phyloP scores from a whole-genome alignment of 1,140 invertebrate genomes.

The Drosophila fuyamai region DNA sequence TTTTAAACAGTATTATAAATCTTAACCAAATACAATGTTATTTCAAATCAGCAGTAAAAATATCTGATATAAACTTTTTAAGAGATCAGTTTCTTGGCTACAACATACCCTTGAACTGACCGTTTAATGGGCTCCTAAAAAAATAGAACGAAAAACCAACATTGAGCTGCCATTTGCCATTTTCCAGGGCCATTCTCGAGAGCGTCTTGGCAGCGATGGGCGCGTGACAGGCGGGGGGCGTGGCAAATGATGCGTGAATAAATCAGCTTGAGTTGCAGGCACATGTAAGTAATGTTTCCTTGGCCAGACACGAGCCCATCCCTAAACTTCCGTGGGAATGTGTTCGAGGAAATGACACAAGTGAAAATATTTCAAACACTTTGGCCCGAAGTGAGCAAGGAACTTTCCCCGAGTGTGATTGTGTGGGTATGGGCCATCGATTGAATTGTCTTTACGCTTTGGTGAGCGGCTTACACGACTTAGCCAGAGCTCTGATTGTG shows the following conservation, averaged over 20 bases:
- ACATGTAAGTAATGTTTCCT: slow-evolving; percentile 49
- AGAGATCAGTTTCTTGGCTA: neutral
- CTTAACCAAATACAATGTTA: too few species aligned
- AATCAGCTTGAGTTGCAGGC: slow-evolving; percentile 41
- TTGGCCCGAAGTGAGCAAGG: slow-evolving; percentile 24
- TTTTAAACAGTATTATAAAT: too few species aligned
- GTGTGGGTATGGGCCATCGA: slow-evolving; percentile 42
- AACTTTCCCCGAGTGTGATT: slow-evolving; percentile 27
- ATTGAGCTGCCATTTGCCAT: slow-evolving; percentile 71
- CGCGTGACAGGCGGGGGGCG: slow-evolving; percentile 53
- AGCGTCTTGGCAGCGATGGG: slow-evolving; percentile 61
- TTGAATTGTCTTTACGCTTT: slow-evolving; percentile 74
- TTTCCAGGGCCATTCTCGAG: slow-evolving; percentile 53
- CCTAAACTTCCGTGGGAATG: slow-evolving; percentile 61
- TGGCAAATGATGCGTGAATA: slow-evolving; percentile 50
- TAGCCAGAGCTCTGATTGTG: slow-evolving; percentile 44
- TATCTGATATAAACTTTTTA: neutral
- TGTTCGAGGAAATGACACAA: slow-evolving; percentile 77
- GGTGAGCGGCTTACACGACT: slow-evolving; percentile 61
- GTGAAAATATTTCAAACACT: slow-evolving; percentile 78
- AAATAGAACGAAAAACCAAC: slow-evolving; percentile 52
- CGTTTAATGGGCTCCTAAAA: slow-evolving; percentile 7
- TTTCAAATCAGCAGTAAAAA: too few species aligned
- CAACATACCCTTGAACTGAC: neutral
- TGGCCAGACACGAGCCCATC: slow-evolving; percentile 43